These are phyloP conservation scores for Cyprinodon brontotheroides DNA, from an alignment of 2,113 vertebrate species.

Conservation along the genomic window DNA sequence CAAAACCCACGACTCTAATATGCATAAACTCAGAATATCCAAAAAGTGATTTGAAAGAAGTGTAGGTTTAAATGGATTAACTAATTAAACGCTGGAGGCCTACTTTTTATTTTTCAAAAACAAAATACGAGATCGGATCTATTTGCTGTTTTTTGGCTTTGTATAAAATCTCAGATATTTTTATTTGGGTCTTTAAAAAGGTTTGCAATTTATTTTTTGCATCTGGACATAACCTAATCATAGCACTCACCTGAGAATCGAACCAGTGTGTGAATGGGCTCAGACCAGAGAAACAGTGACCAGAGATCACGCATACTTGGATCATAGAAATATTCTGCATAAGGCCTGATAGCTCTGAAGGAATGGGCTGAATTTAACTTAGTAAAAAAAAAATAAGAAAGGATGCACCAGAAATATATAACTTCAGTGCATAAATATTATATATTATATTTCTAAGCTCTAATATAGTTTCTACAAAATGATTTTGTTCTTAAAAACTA, in stretches of 20 bases:
- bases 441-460: not conserved
- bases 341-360: too few relatives aligned
- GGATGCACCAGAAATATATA: not conserved
- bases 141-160: not conserved
- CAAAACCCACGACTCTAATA: slow-evolving; percentile 49
- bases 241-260: not conserved
- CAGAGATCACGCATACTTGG: not conserved
- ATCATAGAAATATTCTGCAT: not conserved
- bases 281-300: not conserved
- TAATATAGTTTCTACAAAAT: too few relatives aligned
- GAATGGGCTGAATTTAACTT: not conserved
- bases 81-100: not conserved
- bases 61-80: not conserved
- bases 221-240: not conserved
- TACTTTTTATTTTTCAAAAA: not conserved
- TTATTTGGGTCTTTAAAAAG: not conserved
- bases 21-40: not conserved
- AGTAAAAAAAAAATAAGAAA: not conserved
- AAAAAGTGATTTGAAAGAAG: not conserved
- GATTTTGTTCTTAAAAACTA: not conserved
- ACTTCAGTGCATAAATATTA: not conserved
- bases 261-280: not conserved
- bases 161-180: not conserved
- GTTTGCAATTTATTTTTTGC: not conserved
- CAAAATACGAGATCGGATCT: not conserved